Evolutionary conservation across 2,113 vertebrate species (phyloP).

Genomic region (Scomber colias): DNA sequence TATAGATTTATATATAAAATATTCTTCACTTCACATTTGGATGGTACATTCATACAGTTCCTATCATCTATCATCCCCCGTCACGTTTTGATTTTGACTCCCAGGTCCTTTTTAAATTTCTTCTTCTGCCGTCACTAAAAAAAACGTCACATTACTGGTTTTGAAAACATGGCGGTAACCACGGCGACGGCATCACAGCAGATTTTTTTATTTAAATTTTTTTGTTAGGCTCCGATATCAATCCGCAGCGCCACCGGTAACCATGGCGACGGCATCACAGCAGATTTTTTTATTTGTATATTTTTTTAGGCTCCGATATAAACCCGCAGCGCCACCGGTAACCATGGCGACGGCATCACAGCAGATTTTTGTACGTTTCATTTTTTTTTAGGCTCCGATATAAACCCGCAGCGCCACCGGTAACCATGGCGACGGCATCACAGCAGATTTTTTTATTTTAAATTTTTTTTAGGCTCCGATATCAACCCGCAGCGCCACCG

Average conservation of each 20-base stretch:
- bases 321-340: too few species aligned
- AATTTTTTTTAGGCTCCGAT: too few species aligned
- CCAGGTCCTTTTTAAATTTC: not conserved
- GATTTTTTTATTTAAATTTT: not conserved
- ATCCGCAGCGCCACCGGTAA: conserved; percentile 35
- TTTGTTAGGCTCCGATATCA: too few species aligned
- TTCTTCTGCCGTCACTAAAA: not conserved
- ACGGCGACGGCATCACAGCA: not conserved
- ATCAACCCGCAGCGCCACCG: conserved; percentile 37
- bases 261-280: too few species aligned
- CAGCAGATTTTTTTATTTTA: not conserved
- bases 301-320: too few species aligned
- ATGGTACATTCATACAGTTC: conserved; percentile 80
- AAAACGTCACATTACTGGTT: not conserved
- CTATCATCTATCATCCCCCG: conserved; percentile 17
- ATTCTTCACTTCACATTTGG: conserved; percentile 83
- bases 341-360: too few species aligned
- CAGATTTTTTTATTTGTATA: too few species aligned
- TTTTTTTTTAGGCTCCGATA: too few species aligned
- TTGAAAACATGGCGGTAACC: not conserved
- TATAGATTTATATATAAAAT: conserved; percentile 48
- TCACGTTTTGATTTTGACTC: not conserved
- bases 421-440: too few species aligned
- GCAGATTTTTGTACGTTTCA: too few species aligned
- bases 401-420: not conserved